A percentile compares a stretch with the other conserved stretches of the same genome.
phyloP scores from a whole-genome alignment of 2,113 vertebrate genomes.

The Notiomystis cincta region DNA sequence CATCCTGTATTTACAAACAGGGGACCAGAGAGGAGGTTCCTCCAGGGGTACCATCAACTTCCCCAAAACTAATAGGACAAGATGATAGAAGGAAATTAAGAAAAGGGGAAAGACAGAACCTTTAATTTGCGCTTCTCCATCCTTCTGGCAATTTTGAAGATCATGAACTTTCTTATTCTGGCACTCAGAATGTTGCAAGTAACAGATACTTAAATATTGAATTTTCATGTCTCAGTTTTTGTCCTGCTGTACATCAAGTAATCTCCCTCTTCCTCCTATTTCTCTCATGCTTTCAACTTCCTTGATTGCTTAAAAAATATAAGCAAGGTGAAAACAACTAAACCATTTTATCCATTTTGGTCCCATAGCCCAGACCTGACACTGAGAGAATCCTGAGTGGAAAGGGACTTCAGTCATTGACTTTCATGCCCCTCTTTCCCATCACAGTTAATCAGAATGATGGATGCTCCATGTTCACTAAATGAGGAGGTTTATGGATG shows the following conservation, averaged over 20 bases:
- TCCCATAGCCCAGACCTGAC: not conserved
- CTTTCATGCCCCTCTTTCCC: not conserved
- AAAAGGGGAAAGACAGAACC: not conserved
- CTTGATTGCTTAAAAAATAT: not conserved
- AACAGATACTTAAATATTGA: not conserved
- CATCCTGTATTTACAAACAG: not conserved
- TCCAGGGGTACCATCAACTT: not conserved
- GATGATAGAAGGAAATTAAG: not conserved
- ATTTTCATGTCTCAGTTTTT: not conserved
- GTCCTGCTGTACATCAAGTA: not conserved
- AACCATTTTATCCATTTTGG: not conserved
- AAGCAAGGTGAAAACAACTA: not conserved
- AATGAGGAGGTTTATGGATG: not conserved
- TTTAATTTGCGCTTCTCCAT: not conserved
- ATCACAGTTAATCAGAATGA: not conserved
- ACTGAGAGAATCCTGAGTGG: not conserved
- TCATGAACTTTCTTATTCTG: not conserved
- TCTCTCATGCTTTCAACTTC: not conserved
- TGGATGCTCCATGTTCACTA: not conserved
- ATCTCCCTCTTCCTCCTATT: not conserved
- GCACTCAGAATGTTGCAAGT: not conserved
- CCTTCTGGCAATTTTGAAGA: not conserved
- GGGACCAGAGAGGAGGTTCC: not conserved
- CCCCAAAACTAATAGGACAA: not conserved
- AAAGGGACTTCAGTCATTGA: not conserved